Percentiles rank a stretch among this genome's conserved stretches.
These are phyloP conservation scores for Halictus ligatus DNA, from an alignment of 2,888 invertebrate genomes.

Conservation along the genomic window DNA sequence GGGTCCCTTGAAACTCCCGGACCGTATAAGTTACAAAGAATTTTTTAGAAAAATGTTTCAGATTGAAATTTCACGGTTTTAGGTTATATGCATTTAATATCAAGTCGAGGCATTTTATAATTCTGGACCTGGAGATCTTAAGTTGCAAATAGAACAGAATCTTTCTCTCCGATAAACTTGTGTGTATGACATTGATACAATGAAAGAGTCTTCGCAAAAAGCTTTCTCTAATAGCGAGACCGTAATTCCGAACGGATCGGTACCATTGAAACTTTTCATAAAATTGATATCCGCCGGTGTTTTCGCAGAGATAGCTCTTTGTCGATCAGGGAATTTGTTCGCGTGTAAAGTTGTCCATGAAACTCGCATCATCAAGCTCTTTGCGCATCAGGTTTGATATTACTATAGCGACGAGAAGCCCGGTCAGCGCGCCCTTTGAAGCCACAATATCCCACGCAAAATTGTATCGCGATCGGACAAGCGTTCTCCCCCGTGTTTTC, in stretches of 20 bases:
- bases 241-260: neutral
- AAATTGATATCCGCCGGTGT: neutral
- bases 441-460: conserved; percentile 13
- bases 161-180: neutral
- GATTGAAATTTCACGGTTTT: neutral
- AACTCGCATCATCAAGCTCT: conserved; percentile 15
- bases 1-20: neutral
- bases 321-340: neutral
- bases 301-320: neutral
- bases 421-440: conserved; percentile 20
- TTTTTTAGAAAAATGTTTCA: neutral
- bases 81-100: neutral
- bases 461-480: conserved; percentile 35
- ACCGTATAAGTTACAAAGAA: neutral
- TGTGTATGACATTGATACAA: neutral
- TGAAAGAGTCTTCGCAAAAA: neutral
- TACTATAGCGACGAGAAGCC: neutral
- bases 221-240: neutral
- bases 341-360: neutral
- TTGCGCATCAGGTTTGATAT: conserved; percentile 31
- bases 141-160: neutral
- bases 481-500: conserved; percentile 7
- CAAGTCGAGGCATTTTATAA: neutral
- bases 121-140: neutral
- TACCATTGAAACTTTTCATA: neutral